Conservation (phyloP, 2,888 invertebrate genomes). For the Metellina segmentata region DNA sequence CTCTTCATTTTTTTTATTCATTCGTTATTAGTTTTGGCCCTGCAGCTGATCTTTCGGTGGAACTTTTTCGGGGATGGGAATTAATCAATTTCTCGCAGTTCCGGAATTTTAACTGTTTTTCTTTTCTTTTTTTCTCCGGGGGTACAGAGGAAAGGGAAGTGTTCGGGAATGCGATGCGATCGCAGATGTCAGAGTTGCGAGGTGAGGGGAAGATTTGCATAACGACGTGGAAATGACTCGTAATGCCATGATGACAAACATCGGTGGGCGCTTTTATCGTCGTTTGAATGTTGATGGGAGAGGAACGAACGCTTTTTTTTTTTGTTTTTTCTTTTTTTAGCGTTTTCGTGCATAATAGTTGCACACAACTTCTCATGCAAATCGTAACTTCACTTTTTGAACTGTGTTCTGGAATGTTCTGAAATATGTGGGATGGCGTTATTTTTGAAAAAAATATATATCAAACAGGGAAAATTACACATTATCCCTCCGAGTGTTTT, state of each 20-base stretch:
- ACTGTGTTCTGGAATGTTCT: neutral
- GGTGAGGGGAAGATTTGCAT: neutral
- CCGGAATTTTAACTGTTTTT: conserved; percentile 18
- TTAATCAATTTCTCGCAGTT: conserved; percentile 48
- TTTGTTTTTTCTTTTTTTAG: neutral
- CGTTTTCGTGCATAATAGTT: neutral
- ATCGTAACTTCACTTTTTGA: neutral
- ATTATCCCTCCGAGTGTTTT: too few relatives aligned
- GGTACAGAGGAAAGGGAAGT: neutral
- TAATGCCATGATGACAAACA: neutral
- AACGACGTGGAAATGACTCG: neutral
- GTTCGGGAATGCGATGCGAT: conserved; percentile 11
- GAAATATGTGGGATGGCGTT: neutral
- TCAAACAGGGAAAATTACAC: too few relatives aligned
- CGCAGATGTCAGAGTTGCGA: neutral
- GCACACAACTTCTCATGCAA: neutral
- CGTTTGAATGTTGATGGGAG: neutral
- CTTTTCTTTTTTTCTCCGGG: neutral
- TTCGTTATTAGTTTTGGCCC: conserved; percentile 43
- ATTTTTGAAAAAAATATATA: too few relatives aligned
- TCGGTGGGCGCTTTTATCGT: neutral
- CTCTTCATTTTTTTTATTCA: conserved; percentile 38
- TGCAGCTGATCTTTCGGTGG: conserved; percentile 46
- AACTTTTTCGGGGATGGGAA: neutral
- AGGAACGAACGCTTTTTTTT: neutral